phyloP scores from a whole-genome alignment of 2,888 invertebrate species.

The Diarsia dahlii region DNA sequence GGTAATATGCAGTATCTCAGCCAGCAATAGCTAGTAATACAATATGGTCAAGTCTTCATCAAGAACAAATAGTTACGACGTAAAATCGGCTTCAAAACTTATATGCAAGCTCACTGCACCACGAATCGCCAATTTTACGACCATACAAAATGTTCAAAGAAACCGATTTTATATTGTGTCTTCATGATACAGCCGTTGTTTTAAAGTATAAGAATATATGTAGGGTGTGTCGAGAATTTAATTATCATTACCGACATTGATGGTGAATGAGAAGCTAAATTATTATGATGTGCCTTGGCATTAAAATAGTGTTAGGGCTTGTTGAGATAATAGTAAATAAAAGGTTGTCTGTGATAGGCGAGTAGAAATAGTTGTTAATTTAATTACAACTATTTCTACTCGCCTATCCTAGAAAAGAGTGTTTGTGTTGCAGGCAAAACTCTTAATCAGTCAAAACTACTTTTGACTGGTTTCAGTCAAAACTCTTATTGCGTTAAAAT shows the following conservation, averaged over 20 bases:
- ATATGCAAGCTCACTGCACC: slow-evolving; percentile 32
- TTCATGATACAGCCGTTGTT: slow-evolving; percentile 24
- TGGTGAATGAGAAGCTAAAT: neutral
- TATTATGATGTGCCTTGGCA: neutral
- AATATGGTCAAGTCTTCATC: neutral
- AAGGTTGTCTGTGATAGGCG: neutral
- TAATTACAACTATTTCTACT: too few relatives aligned
- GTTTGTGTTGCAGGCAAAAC: too few relatives aligned
- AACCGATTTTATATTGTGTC: slow-evolving; percentile 24
- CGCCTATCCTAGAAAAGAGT: too few relatives aligned
- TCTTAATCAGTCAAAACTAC: too few relatives aligned
- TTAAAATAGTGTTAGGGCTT: neutral
- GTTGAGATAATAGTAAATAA: neutral
- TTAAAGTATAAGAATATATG: neutral
- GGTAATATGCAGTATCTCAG: too few relatives aligned
- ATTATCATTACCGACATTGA: slow-evolving; percentile 17
- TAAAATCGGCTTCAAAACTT: slow-evolving; percentile 15
- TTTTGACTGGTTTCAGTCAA: too few relatives aligned
- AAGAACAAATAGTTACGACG: slow-evolving; percentile 15
- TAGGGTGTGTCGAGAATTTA: neutral
- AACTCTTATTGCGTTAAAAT: too few relatives aligned
- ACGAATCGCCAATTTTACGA: slow-evolving; percentile 43
- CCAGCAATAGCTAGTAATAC: neutral
- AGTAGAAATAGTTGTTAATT: too few relatives aligned
- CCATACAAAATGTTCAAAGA: slow-evolving; percentile 31